These are phyloP conservation scores for Lepidocyrtinus sp. DNA, from an alignment of 2,888 invertebrate species.

Conservation along the genomic window DNA sequence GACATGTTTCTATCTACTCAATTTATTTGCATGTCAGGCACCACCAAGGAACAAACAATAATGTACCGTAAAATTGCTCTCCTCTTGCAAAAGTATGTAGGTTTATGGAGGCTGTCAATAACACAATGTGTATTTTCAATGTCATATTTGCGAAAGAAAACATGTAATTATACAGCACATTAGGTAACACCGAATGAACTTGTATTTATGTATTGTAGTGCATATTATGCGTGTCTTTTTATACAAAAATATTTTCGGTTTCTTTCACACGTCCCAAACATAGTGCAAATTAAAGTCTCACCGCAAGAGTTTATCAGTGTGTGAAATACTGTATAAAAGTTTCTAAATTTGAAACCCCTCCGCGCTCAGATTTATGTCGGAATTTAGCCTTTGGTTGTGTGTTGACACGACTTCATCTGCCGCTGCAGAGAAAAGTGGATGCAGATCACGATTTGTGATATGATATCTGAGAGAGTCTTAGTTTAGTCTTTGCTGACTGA, in stretches of 20 bases:
- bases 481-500: constrained; percentile 18
- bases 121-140: constrained; percentile 50
- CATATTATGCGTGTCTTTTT: background rate
- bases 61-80: constrained; percentile 58
- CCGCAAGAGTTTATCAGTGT: constrained; percentile 36
- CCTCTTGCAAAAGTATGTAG: constrained; percentile 33
- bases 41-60: constrained; percentile 45
- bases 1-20: constrained; percentile 2
- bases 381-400: background rate
- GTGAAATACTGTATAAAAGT: constrained; percentile 33
- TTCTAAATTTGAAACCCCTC: too few species aligned
- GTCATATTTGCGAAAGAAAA: constrained; percentile 27
- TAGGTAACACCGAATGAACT: background rate
- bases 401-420: constrained; percentile 9
- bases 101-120: constrained; percentile 47
- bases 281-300: background rate
- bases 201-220: too few species aligned
- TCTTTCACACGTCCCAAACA: constrained; percentile 45
- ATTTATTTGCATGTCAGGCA: constrained; percentile 56
- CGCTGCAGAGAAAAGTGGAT: background rate
- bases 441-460: constrained; percentile 13
- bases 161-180: constrained; percentile 17
- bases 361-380: background rate
- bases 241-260: constrained; percentile 54
- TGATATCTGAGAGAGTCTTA: background rate